Conservation (phyloP, 2,113 vertebrate species). For the Apodemus speciosus region DNA sequence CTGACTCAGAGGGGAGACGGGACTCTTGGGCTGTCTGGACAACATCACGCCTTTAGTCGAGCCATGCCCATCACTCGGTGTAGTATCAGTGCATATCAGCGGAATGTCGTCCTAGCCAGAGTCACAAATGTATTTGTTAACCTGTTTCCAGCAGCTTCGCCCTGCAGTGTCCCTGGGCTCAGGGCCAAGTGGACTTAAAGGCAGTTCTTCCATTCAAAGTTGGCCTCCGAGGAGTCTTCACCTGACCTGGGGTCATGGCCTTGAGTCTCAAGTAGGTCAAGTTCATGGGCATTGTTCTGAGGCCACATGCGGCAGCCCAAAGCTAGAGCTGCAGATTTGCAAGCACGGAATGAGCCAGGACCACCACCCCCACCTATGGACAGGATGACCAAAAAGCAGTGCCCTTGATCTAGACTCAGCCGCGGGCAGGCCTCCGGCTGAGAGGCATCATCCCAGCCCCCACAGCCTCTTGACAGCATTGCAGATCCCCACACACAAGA, state of each 20-base stretch:
- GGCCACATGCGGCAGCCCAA: not conserved
- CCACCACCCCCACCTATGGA: not conserved
- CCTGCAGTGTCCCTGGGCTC: not conserved
- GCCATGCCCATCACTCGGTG: not conserved
- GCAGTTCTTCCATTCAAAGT: not conserved
- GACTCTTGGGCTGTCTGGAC: not conserved
- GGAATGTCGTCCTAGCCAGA: not conserved
- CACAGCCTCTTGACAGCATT: not conserved
- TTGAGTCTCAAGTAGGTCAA: slow-evolving; percentile 30
- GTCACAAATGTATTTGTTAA: not conserved
- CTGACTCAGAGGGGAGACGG: not conserved
- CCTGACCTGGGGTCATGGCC: not conserved
- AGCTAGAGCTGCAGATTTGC: not conserved
- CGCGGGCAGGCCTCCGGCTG: not conserved
- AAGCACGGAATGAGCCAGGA: not conserved
- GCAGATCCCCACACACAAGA: not conserved
- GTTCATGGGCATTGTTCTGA: not conserved
- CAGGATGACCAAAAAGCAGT: not conserved
- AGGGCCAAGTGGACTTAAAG: not conserved
- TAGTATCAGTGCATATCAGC: not conserved
- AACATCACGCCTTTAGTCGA: too few species aligned
- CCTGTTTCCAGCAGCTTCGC: slow-evolving; percentile 4
- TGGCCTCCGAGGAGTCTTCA: slow-evolving; percentile 2
- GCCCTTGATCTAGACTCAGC: slow-evolving; percentile 26
- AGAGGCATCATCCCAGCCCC: not conserved